A percentile compares a stretch with the other conserved stretches of the same genome.
phyloP scores from a whole-genome alignment of 2,797 vertebrate species.

The Nannoperca australis region DNA sequence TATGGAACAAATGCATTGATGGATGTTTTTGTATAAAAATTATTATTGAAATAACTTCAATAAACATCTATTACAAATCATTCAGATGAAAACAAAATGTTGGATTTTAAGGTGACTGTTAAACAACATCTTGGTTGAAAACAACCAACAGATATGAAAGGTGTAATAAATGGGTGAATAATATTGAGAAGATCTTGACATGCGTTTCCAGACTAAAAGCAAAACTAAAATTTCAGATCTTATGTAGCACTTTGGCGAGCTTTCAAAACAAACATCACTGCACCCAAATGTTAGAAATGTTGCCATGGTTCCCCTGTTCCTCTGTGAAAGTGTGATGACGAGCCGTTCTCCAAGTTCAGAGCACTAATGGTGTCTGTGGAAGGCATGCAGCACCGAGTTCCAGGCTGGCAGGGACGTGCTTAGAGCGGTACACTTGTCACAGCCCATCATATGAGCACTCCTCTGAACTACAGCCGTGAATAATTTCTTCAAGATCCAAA shows the following conservation, averaged over 20 bases:
- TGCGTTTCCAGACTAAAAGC: slow-evolving; percentile 56
- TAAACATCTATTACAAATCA: slow-evolving; percentile 32
- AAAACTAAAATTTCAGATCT: slow-evolving; percentile 72
- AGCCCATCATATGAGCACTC: slow-evolving; percentile 75
- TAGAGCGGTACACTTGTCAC: slow-evolving; percentile 80
- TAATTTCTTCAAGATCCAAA: slow-evolving; percentile 82
- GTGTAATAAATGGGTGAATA: slow-evolving; percentile 60
- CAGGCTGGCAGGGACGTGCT: slow-evolving; percentile 76
- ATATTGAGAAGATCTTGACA: slow-evolving; percentile 61
- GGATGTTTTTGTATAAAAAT: slow-evolving; percentile 16
- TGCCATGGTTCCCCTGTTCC: slow-evolving; percentile 66
- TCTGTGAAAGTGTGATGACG: slow-evolving; percentile 66
- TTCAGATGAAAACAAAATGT: slow-evolving; percentile 46
- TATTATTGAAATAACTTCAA: slow-evolving; percentile 18
- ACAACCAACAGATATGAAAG: slow-evolving; percentile 59
- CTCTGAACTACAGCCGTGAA: slow-evolving; percentile 82
- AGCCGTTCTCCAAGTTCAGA: slow-evolving; percentile 68
- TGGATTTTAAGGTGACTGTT: slow-evolving; percentile 32
- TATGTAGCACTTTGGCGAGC: slow-evolving; percentile 59
- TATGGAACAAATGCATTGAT: not conserved
- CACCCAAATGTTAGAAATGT: slow-evolving; percentile 66
- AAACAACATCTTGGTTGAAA: slow-evolving; percentile 28
- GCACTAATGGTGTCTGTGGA: slow-evolving; percentile 79
- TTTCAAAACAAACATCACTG: slow-evolving; percentile 80
- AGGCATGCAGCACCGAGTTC: slow-evolving; percentile 58